Base-by-base conservation (phyloP, 2,888 invertebrate species). In the Eupithecia abbreviata region DNA sequence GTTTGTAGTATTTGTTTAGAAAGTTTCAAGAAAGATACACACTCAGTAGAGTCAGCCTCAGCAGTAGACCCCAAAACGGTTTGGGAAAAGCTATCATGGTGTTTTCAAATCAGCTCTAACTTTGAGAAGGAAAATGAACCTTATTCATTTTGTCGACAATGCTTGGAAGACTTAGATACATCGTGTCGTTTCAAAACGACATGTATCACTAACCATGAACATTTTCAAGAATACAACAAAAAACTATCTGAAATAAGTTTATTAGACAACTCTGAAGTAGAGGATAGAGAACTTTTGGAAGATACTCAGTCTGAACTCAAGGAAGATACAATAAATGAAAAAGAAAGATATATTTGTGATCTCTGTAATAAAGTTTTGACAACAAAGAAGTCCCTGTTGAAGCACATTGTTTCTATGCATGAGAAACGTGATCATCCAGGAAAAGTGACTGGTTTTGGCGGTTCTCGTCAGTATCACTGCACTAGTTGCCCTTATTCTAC, bases 401-500 rank as follows among this genome's bases (percentile, higher is more conserved):
- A 89, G 77, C 95, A 95, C 79, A 88, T 87, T 79, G 82, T 89
- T 58, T 86, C 86, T 67, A 93, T 93, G 92, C 95, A 95, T 81
- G 86, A 91, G 79, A 91, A 90, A 75, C 90, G 91, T 72, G 90
- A 89, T 78, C 90, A 91, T 82, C 77, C 86, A 47, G 93, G 93
- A 4, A 90, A 85, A 82, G 91, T 94, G 0, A 90, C 91, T 65
- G 95, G 95, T 4, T 91, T 85, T 87, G 94, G 95, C 47, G 81
- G 85, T 15, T 84, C 86, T 10, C 87, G 94, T 55, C 86, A 88
- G 13, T 94, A 94, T 80, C 91, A 94, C 79, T 95, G 95, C 80
- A 90, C 90, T n/a, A 86, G 88, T 80, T 95, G 95, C 83, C 78
- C 89, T 13, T 95, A 95, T 79, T 88, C 88, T 42, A 93, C 95